Evolutionary conservation across 2,113 vertebrate genomes (phyloP).

Genomic region (Antennarius striatus): DNA sequence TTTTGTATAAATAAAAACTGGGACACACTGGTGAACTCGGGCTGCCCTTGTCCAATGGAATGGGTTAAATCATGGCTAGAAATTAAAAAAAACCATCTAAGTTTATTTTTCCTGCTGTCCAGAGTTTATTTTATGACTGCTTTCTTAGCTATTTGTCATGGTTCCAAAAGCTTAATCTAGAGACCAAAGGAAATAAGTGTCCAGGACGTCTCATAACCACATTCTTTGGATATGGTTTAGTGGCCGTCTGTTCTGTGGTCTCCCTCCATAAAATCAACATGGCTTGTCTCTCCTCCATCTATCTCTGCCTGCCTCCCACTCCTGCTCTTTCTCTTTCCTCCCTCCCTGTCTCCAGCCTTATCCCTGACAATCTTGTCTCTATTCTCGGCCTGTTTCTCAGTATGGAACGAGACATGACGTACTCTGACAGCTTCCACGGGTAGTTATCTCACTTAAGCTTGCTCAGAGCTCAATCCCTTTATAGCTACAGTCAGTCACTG

Average conservation of each 20-base stretch:
- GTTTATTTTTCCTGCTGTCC: constrained; percentile 39
- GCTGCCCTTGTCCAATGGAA: constrained; percentile 46
- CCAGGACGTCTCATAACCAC: background rate
- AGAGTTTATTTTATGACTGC: constrained; percentile 16
- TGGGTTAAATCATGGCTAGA: constrained; percentile 39
- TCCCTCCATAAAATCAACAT: constrained; percentile 32
- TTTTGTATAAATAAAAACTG: constrained; percentile 22
- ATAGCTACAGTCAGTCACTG: constrained; percentile 43
- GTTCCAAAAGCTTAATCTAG: constrained; percentile 3
- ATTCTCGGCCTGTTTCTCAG: constrained; percentile 64
- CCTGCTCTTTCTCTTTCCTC: constrained; percentile 44
- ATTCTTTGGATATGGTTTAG: background rate
- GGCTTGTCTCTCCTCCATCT: constrained; percentile 35
- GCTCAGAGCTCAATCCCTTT: constrained; percentile 49
- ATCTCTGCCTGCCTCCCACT: constrained; percentile 59
- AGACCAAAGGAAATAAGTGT: constrained; percentile 5
- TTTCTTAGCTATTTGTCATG: constrained; percentile 6
- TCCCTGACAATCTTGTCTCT: constrained; percentile 66
- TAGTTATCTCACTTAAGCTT: constrained; percentile 69
- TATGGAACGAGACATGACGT: constrained; percentile 57
- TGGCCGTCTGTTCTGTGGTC: constrained; percentile 21
- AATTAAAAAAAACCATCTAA: constrained; percentile 38
- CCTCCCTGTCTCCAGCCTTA: constrained; percentile 58
- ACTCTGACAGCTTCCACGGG: constrained; percentile 50
- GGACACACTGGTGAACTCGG: constrained; percentile 34